These are phyloP conservation scores for Anguilla obscura DNA, from an alignment of 2,797 vertebrate genomes.

Conservation along the genomic window DNA sequence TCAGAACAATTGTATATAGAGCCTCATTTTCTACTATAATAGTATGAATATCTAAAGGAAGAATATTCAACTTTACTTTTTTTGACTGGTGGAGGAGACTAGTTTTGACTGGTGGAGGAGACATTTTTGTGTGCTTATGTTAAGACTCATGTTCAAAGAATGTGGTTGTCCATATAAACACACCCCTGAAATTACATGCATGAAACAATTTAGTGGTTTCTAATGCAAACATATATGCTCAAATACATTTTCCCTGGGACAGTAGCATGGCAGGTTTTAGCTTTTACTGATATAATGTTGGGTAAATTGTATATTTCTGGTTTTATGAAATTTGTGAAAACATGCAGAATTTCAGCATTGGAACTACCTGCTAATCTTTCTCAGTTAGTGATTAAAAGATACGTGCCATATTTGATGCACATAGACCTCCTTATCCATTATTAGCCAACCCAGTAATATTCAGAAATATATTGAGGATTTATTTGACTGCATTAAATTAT, in stretches of 20 bases:
- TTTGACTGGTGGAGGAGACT: conserved; percentile 22
- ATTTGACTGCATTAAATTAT: not conserved
- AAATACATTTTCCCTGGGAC: conserved; percentile 2
- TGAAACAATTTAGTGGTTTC: conserved; percentile 26
- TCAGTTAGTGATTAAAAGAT: not conserved
- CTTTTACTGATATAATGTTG: conserved; percentile 18
- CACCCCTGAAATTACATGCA: conserved; percentile 34
- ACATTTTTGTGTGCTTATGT: conserved; percentile 28
- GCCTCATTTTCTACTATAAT: not conserved
- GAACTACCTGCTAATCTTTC: not conserved
- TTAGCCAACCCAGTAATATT: not conserved
- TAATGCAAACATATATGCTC: conserved; percentile 16
- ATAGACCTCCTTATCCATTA: not conserved
- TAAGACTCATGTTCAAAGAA: conserved; percentile 30
- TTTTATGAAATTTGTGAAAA: conserved; percentile 2
- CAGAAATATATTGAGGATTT: not conserved
- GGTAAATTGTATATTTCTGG: not conserved
- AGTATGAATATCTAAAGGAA: conserved; percentile 22
- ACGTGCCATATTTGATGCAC: not conserved
- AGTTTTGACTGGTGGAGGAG: conserved; percentile 18
- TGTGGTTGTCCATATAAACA: conserved; percentile 10
- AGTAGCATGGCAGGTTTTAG: not conserved
- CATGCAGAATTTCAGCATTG: not conserved
- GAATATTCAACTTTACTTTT: conserved; percentile 17
- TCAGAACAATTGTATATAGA: conserved; percentile 18